Percentiles rank a stretch among this genome's conserved stretches.
phyloP scores from a whole-genome alignment of 2,113 vertebrate species.

The Myotis lucifugus region DNA sequence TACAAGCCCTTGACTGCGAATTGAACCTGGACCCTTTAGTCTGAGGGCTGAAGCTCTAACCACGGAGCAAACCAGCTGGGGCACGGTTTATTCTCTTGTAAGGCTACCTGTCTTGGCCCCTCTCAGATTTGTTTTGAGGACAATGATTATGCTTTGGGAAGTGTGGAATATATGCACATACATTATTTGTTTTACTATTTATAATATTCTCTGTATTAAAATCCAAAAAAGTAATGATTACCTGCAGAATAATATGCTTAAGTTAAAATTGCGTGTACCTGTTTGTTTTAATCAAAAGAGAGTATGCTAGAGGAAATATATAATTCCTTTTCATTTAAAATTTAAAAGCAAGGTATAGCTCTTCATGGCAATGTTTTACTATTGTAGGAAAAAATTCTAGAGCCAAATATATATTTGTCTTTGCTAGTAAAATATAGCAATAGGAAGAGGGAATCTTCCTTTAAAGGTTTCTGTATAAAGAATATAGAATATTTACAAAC shows the following conservation, averaged over 20 bases:
- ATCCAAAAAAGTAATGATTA: background rate
- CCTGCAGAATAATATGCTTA: background rate
- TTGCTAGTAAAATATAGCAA: background rate
- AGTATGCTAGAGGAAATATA: background rate
- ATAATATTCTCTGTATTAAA: background rate
- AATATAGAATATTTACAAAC: background rate
- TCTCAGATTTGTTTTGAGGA: slow-evolving; percentile 12
- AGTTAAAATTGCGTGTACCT: background rate
- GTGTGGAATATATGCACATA: background rate
- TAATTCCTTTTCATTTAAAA: background rate
- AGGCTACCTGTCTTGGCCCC: background rate
- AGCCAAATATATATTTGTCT: background rate
- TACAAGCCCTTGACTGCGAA: too few relatives aligned
- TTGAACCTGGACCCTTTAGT: too few relatives aligned
- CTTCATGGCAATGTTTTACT: background rate
- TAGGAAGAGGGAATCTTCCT: background rate
- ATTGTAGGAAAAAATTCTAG: background rate
- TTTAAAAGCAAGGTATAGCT: background rate
- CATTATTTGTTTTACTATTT: background rate
- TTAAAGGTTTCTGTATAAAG: background rate
- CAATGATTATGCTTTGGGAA: background rate
- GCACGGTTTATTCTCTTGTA: background rate
- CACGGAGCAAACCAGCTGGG: too few relatives aligned
- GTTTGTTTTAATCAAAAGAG: background rate
- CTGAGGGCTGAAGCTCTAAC: too few relatives aligned